These are phyloP conservation scores for Ennomos fuscantarius DNA, from an alignment of 2,888 invertebrate genomes.

Conservation along the genomic window DNA sequence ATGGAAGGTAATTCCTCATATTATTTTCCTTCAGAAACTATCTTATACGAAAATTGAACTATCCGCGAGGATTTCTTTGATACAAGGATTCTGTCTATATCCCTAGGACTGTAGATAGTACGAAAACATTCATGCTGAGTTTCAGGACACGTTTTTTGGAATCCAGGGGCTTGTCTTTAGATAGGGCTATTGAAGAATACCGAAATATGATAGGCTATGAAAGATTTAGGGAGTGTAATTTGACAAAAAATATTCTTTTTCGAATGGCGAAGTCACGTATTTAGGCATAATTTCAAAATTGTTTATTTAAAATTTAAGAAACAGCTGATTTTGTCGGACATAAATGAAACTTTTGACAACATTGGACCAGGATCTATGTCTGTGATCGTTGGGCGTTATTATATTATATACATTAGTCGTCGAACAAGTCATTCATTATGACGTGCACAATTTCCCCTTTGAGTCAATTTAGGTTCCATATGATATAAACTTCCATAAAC, in stretches of 20 bases:
- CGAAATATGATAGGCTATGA: conserved; percentile 9
- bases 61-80: conserved; percentile 23
- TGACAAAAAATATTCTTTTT: background rate
- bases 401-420: no score
- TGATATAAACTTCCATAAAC: no score
- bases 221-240: conserved; percentile 7
- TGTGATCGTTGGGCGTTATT: no score
- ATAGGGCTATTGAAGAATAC: conserved; percentile 11
- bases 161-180: conserved; percentile 21
- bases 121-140: conserved; percentile 20
- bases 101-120: background rate
- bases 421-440: no score
- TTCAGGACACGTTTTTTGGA: conserved; percentile 17
- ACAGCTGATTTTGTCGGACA: no score
- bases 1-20: conserved; percentile 29
- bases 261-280: no score
- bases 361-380: no score
- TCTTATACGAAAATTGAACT: conserved; percentile 28
- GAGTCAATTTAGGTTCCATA: no score
- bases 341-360: no score
- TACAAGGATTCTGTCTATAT: conserved; percentile 11
- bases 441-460: no score
- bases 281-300: no score
- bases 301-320: no score
- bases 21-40: conserved; percentile 31